phyloP scores from a whole-genome alignment of 1,140 invertebrate genomes.

The Orius insidiosus region DNA sequence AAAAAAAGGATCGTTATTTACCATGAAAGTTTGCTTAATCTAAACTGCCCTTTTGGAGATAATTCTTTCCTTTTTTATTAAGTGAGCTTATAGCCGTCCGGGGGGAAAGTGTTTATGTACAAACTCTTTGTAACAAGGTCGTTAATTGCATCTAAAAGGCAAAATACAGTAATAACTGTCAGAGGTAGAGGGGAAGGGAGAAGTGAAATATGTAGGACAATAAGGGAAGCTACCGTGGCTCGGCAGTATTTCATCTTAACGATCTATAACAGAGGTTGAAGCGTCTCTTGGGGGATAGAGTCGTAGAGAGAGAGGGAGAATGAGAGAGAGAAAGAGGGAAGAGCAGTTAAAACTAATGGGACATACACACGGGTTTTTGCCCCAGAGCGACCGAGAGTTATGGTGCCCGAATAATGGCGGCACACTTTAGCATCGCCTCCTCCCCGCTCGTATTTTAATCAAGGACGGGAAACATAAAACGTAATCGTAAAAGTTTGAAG shows the following conservation, averaged over 20 bases:
- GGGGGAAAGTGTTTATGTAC: slow-evolving; percentile 6
- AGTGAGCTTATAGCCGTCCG: background rate
- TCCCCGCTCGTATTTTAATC: slow-evolving; percentile 10
- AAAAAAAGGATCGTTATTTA: no score
- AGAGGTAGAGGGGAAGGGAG: background rate
- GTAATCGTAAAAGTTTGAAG: slow-evolving; percentile 9
- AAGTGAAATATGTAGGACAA: slow-evolving; percentile 10
- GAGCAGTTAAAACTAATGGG: slow-evolving; percentile 15
- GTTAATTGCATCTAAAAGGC: slow-evolving; percentile 11
- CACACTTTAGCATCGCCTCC: slow-evolving; percentile 5
- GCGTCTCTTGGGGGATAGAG: slow-evolving; percentile 5
- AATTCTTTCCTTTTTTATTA: no score
- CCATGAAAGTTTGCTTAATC: no score
- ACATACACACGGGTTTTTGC: background rate
- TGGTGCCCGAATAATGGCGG: slow-evolving; percentile 10
- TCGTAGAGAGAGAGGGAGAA: background rate
- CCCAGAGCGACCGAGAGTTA: slow-evolving; percentile 16
- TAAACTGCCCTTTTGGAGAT: no score
- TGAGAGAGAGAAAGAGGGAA: no score
- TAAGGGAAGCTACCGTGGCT: slow-evolving; percentile 11
- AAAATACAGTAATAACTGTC: slow-evolving; percentile 12
- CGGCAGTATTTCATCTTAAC: slow-evolving; percentile 10
- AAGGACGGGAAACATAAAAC: slow-evolving; percentile 8
- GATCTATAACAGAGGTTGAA: slow-evolving; percentile 11
- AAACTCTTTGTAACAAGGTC: slow-evolving; percentile 8